Base-by-base conservation (phyloP, 2,113 vertebrate genomes). In the Oreotragus oreotragus region DNA sequence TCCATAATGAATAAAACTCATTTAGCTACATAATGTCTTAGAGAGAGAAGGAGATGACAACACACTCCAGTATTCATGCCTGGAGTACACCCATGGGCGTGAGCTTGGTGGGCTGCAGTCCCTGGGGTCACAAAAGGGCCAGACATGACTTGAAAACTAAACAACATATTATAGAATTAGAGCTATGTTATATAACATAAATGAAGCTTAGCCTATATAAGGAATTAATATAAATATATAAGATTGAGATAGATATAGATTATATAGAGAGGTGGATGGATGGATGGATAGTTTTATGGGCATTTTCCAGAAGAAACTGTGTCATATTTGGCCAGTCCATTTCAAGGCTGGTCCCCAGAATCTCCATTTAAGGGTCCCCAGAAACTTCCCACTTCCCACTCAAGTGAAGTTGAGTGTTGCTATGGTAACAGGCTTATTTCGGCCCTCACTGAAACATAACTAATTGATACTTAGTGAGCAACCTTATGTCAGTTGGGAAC, bases 331-430 rank as follows among this genome's bases (percentile, higher is more conserved):
- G 11, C 10, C 7, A 53, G 43, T 39, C 21, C 5, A 4, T 39
- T 81, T 55, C 36, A 51, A 62, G 2, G 21, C 30, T 27, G 25
- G n/a, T 5, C 57, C 30, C 2, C 17, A 1, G 79, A 15, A 23
- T 33, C 7, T 14, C 0, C 4, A 4, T 7, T 36, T 16, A 25
- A 45, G 1, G 2, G 19, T 62, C 10, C 45, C 15, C 19, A 5
- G 36, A 17, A 36, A 33, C 14, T 1, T 70, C 0, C 16, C 7
- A 0, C 10, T 13, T 53, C 0, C 2, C 15, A 3, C 11, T 47
- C 43, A 3, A 28, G 2, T 19, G 19, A 27, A 1, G 7, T 1
- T 4, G 19, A 9, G 14, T 16, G 39, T 7, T 12, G 0, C 7
- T 2, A 7, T 6, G 30, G 25, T 23, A 8, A 27, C 17, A 33